Percentiles rank a stretch among this genome's conserved stretches.
Evolutionary conservation across 1,140 invertebrate species (phyloP).

Genomic region (Bursaphelenchus mucronatus): DNA sequence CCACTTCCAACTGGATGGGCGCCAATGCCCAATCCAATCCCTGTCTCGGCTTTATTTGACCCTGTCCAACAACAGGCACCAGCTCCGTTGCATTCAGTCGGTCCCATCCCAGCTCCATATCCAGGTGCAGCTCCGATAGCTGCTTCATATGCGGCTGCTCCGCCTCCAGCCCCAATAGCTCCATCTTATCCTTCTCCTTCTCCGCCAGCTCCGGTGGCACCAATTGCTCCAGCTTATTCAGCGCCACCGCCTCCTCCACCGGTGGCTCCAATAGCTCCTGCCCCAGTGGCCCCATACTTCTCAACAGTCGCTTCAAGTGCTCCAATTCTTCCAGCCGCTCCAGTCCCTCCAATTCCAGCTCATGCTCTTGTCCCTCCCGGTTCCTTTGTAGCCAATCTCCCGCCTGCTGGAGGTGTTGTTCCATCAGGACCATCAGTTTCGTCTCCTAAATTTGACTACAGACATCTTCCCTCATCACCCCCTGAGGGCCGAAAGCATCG

Average conservation of each 20-base stretch:
- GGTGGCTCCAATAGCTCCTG: constrained; percentile 3
- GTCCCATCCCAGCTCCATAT: no score
- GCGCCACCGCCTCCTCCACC: background rate
- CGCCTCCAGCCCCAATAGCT: background rate
- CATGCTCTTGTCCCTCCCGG: constrained; percentile 5
- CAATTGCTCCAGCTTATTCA: background rate
- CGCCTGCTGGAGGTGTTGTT: background rate
- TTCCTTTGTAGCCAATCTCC: background rate
- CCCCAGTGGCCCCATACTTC: constrained; percentile 5
- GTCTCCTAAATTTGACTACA: constrained; percentile 3
- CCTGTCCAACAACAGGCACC: no score
- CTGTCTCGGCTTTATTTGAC: background rate
- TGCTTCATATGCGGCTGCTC: background rate
- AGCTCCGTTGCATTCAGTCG: no score
- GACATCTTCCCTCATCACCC: background rate
- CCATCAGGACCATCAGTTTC: background rate
- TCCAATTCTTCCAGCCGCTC: background rate
- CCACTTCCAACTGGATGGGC: background rate
- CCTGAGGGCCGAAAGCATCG: constrained; percentile 1
- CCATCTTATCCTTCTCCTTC: no score
- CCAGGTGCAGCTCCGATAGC: no score
- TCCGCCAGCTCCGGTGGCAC: no score
- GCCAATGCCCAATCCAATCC: constrained; percentile 14
- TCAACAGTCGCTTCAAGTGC: constrained; percentile 3
- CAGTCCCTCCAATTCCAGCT: background rate